Conservation (phyloP, 2,113 vertebrate genomes). For the Nerophis lumbriciformis region DNA sequence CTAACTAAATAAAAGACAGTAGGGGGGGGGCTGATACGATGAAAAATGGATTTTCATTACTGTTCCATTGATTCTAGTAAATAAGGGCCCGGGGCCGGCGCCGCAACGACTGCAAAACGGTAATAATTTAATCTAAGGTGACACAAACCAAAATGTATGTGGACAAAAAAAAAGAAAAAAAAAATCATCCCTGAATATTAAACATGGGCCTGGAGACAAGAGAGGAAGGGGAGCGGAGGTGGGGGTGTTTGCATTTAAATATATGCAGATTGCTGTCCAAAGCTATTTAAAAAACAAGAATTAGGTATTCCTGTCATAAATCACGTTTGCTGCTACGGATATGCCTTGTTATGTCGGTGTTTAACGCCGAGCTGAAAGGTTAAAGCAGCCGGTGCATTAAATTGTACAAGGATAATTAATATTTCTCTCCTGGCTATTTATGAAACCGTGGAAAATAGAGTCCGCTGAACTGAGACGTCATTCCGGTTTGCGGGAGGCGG, state of each 20-base stretch:
- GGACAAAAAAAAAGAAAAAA: constrained; percentile 79
- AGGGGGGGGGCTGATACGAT: constrained; percentile 93
- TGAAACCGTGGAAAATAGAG: constrained; percentile 95
- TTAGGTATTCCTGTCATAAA: constrained; percentile 99
- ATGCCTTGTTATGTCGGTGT: constrained; percentile 97
- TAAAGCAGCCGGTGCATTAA: constrained; percentile 98
- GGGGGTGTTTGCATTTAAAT: constrained; percentile 84
- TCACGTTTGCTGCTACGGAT: constrained; percentile 96
- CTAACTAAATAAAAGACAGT: constrained; percentile 99
- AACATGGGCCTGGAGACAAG: constrained; percentile 93
- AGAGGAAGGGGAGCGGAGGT: constrained; percentile 65
- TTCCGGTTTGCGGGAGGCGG: constrained; percentile 73
- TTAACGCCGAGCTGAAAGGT: constrained; percentile 99
- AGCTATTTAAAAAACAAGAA: constrained; percentile 99
- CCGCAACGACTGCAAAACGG: constrained; percentile 91
- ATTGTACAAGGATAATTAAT: constrained; percentile 99
- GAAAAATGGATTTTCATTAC: constrained; percentile 99
- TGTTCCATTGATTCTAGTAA: constrained; percentile 99
- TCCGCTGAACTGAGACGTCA: constrained; percentile 87
- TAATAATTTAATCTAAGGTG: constrained; percentile 99
- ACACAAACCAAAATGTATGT: constrained; percentile 99
- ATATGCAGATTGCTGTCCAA: constrained; percentile 98
- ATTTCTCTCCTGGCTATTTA: constrained; percentile 99
- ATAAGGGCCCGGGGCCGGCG: constrained; percentile 93
- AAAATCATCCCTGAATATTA: constrained; percentile 99